A percentile compares a stretch with the other conserved stretches of the same genome.
Conservation (phyloP, 2,888 invertebrate species). For the Cataglyphis livida region DNA sequence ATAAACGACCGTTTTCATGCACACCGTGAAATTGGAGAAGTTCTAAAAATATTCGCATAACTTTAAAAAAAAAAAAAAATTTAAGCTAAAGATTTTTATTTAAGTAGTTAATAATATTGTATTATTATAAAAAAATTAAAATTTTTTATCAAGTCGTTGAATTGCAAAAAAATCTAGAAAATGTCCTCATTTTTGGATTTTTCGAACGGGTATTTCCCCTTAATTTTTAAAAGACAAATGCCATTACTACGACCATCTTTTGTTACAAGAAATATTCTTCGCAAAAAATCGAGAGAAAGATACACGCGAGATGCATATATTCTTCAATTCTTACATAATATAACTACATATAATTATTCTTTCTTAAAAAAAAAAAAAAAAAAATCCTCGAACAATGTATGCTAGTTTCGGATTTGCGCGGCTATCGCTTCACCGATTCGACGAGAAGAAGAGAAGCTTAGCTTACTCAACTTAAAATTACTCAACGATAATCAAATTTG, state of each 20-base stretch:
- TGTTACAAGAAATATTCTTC: neutral
- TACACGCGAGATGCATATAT: neutral
- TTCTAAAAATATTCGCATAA: too few relatives aligned
- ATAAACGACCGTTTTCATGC: too few relatives aligned
- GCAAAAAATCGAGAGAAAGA: neutral
- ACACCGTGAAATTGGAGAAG: too few relatives aligned
- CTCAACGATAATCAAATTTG: neutral
- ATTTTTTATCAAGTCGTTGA: too few relatives aligned
- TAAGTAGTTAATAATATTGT: too few relatives aligned
- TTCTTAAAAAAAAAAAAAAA: neutral
- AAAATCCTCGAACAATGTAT: neutral
- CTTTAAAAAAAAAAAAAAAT: too few relatives aligned
- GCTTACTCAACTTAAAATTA: neutral
- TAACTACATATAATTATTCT: neutral
- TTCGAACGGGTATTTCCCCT: too few relatives aligned
- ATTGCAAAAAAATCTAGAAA: too few relatives aligned
- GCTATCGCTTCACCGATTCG: neutral
- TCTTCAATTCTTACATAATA: neutral
- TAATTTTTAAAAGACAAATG: neutral
- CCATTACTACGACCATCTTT: neutral
- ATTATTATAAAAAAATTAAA: too few relatives aligned
- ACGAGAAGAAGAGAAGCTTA: neutral
- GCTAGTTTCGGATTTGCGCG: neutral
- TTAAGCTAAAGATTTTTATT: too few relatives aligned
- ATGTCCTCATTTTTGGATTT: too few relatives aligned